These are phyloP conservation scores for Datnioides undecimradiatus DNA, from an alignment of 2,113 vertebrate species.

Conservation along the genomic window DNA sequence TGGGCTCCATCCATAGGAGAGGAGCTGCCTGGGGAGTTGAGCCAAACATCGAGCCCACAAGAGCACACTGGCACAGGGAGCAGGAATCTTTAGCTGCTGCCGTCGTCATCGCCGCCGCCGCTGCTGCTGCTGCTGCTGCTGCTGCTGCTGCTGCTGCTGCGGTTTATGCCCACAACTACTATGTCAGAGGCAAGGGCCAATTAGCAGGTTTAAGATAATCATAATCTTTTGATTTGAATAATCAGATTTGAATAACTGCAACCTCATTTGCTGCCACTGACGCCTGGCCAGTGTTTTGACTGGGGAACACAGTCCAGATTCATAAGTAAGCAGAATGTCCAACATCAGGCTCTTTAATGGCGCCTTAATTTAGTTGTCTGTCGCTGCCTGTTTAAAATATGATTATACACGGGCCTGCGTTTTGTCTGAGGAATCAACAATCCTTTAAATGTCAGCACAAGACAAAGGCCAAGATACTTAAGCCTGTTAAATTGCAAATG, in stretches of 20 bases:
- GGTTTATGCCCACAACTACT: constrained; percentile 40
- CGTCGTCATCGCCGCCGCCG: constrained; percentile 26
- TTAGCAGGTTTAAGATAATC: constrained; percentile 83
- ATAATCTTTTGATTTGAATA: constrained; percentile 82
- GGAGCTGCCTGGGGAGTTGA: constrained; percentile 64
- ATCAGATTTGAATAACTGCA: constrained; percentile 79
- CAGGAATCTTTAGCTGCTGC: constrained; percentile 49
- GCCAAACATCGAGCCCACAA: constrained; percentile 74
- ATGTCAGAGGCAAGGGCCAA: constrained; percentile 72
- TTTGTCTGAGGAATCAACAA: constrained; percentile 41
- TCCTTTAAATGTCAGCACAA: constrained; percentile 43
- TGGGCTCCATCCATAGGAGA: constrained; percentile 72
- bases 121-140: constrained; percentile 29
- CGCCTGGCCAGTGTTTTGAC: constrained; percentile 53
- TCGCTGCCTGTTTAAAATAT: constrained; percentile 37
- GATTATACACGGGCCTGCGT: constrained; percentile 37
- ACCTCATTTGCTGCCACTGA: constrained; percentile 68
- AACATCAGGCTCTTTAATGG: constrained; percentile 23
- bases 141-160: constrained; percentile 37
- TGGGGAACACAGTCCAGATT: constrained; percentile 28
- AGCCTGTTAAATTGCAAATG: constrained; percentile 40
- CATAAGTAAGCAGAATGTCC: constrained; percentile 43
- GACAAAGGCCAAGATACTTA: constrained; percentile 34
- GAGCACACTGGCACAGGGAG: constrained; percentile 65
- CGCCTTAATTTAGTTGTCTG: constrained; percentile 22